Evolutionary conservation across 2,888 invertebrate species (phyloP), one percentile per base, ranked within the genome.

Genomic region (Rhynchonema sp.): DNA sequence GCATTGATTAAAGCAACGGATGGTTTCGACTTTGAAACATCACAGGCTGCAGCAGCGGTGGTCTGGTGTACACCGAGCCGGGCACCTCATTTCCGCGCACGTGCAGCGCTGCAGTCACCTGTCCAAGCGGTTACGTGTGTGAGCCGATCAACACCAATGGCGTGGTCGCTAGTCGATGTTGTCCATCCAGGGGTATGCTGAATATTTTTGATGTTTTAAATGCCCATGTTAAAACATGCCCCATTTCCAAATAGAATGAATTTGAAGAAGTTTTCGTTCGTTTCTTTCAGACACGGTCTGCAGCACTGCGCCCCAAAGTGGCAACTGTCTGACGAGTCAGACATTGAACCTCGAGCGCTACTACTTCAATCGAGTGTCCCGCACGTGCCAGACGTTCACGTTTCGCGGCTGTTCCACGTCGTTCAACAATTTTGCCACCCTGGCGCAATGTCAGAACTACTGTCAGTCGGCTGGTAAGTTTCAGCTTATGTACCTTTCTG

Each of bases 11-110:
- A 38, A 38, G 17, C 17, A 17, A 38, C 38, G 38, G 6, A 38
- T 38, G 6, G 17, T 38, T 38, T 6, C 6, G 17, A 38, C 6
- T 17, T 17, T 13, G 9, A 38, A 38, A 38, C 6, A 38, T 17
- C 38, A 22, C 49, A 61, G 65, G 66, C 23, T 67, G 67, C 62
- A 67, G 67, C 30, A 65, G 70, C 53, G 71, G 71, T 28, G 71
- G 71, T 46, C 67, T 67, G 2, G 69, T 69, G 1, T 69, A 68
- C 60, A 60, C 68, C 23, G 69, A 70, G 60, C 69, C 38, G 9
- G 22, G 69, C 57, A 69, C 67, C 63, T 69, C 69, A 27, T 68
- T 68, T 55, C 63, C 68, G 56, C 70, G 70, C 66, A 69, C 69
- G 29, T 70, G 70, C 64, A 65, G 66, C 23, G 59, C 67, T 9